A percentile compares a stretch with the other conserved stretches of the same genome.
phyloP scores from a whole-genome alignment of 2,888 invertebrate genomes.

The Protodeltote pygarga region DNA sequence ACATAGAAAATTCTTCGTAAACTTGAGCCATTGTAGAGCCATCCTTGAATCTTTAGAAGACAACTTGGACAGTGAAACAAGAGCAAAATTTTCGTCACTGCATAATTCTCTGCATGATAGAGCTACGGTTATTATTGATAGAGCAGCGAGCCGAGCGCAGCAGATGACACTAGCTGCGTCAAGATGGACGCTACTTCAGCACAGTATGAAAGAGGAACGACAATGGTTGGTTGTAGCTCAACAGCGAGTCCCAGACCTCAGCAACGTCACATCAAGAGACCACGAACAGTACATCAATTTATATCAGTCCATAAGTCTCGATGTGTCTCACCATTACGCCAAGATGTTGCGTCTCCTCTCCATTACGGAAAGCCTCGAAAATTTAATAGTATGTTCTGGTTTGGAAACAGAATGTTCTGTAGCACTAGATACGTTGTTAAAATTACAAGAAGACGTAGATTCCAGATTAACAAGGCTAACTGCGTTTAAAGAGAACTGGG shows the following conservation, averaged over 20 bases:
- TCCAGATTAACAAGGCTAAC: constrained; percentile 90
- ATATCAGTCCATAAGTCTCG: constrained; percentile 92
- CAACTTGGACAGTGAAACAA: constrained; percentile 93
- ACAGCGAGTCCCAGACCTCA: constrained; percentile 93
- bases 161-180: constrained; percentile 95
- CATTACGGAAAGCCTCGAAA: constrained; percentile 91
- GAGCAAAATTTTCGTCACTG: constrained; percentile 90
- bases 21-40: constrained; percentile 94
- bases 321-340: constrained; percentile 93
- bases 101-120: constrained; percentile 92
- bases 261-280: constrained; percentile 93
- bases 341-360: constrained; percentile 91
- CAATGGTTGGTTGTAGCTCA: constrained; percentile 95
- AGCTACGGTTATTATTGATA: constrained; percentile 92
- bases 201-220: constrained; percentile 93
- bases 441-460: constrained; percentile 92
- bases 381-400: constrained; percentile 91
- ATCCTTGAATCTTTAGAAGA: constrained; percentile 95
- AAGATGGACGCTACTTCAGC: constrained; percentile 93
- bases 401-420: constrained; percentile 91
- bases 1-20: constrained; percentile 95
- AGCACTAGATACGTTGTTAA: constrained; percentile 90
- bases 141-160: constrained; percentile 93
- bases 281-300: constrained; percentile 94
- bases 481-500: constrained; percentile 93